Evolutionary conservation across 2,113 vertebrate species (phyloP), one percentile per base, ranked within the genome.

Genomic region (Heterochromis multidens): DNA sequence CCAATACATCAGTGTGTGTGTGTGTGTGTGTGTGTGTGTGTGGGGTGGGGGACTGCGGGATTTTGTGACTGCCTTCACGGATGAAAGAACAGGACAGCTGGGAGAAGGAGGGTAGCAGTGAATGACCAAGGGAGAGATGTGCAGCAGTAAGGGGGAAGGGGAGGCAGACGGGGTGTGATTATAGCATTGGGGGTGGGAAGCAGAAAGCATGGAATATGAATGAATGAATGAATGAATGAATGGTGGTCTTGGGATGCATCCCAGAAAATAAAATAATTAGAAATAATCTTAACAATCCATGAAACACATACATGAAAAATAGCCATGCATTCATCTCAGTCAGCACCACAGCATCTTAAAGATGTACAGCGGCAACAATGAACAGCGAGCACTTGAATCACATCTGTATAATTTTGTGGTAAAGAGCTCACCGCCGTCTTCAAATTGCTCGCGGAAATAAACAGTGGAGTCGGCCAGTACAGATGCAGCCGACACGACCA

Each of bases 401-500:
- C 7, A 13, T 12, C 1, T 27, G 13, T 31, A 13, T n/a, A 57
- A 54, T 67, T 72, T 2, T n/a, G 7, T 59, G 85, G 52, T 14
- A 81, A 88, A 21, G 31, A 70, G 37, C 96, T 97, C 96, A 97
- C 97, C 96, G 33, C 93, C 95, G 81, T 97, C 97, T 90, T 97
- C 95, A 91, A 97, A 98, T 85, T 96, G 95, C 85, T 98, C 97
- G 77, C 95, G 95, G 74, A 97, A 92, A 94, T 97, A 96, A 82
- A 95, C 90, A 57, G 91, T 13, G 16, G 96, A 92, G 31, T 96
- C 96, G 85, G 95, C 94, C 46, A 93, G 88, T 4, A 81, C 88
- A 60, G 92, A 93, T 29, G 93, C 89, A 67, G 93, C 82, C 72
- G 87, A 92, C 62, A 93, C 77, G 84, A 88, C 93, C 82, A 96